A percentile compares a stretch with the other conserved stretches of the same genome.
phyloP scores from a whole-genome alignment of 2,888 invertebrate genomes.

The Tiphia femorata region DNA sequence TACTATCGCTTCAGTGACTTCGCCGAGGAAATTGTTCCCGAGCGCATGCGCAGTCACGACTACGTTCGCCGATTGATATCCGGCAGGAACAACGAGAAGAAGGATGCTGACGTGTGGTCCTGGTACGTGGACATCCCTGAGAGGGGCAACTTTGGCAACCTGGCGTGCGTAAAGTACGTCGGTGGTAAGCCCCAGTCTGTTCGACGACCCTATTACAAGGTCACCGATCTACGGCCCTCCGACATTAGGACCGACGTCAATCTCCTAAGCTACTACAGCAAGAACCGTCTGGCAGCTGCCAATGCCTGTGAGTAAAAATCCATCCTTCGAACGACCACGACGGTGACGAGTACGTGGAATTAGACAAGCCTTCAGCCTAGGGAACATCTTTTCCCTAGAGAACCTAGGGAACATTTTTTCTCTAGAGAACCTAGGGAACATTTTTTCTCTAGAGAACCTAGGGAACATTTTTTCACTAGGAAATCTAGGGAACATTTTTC shows the following conservation, averaged over 20 bases:
- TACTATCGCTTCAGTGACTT: constrained; percentile 72
- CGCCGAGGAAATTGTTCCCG: constrained; percentile 70
- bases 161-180: constrained; percentile 87
- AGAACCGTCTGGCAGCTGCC: constrained; percentile 80
- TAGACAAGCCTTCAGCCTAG: neutral
- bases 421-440: too few species aligned
- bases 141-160: constrained; percentile 79
- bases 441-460: too few species aligned
- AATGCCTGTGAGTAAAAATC: constrained; percentile 63
- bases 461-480: too few species aligned
- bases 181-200: constrained; percentile 84
- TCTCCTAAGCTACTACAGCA: constrained; percentile 88
- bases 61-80: constrained; percentile 79
- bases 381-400: neutral
- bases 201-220: constrained; percentile 79
- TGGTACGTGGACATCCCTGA: constrained; percentile 80
- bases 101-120: constrained; percentile 73
- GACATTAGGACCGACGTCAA: constrained; percentile 89
- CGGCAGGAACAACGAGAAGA: constrained; percentile 75
- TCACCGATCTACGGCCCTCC: constrained; percentile 73
- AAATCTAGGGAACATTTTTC: too few species aligned
- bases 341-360: neutral
- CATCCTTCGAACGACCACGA: constrained; percentile 3
- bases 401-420: too few species aligned
- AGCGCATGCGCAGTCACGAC: constrained; percentile 76